Conservation (phyloP, 2,797 vertebrate genomes). For the Apogon talboti region DNA sequence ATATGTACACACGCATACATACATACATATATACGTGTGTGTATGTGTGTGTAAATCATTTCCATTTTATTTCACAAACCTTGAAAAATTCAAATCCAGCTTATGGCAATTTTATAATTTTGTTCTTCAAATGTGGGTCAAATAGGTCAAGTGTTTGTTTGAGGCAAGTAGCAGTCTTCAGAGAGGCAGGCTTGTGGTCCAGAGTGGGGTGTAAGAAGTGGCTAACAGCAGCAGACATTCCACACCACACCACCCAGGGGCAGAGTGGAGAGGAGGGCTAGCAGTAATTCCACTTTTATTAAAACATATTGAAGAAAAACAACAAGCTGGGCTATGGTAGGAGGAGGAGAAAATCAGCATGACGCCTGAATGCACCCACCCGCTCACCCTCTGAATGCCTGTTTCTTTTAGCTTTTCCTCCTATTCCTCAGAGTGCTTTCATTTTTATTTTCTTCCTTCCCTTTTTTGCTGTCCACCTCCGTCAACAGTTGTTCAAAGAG, state of each 20-base stretch:
- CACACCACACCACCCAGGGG: constrained; percentile 65
- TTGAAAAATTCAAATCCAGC: constrained; percentile 18
- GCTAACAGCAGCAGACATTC: constrained; percentile 77
- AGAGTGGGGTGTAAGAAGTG: constrained; percentile 35
- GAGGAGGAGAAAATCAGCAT: constrained; percentile 67
- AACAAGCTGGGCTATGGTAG: constrained; percentile 58
- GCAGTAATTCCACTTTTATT: constrained; percentile 86
- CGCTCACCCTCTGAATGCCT: constrained; percentile 40
- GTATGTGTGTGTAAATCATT: background rate
- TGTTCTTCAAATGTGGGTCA: constrained; percentile 31
- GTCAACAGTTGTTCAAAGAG: constrained; percentile 43
- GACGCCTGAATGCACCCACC: constrained; percentile 48
- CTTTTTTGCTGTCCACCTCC: constrained; percentile 21
- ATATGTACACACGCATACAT: background rate
- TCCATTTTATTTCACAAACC: background rate
- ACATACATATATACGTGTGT: background rate
- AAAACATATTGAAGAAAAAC: constrained; percentile 83
- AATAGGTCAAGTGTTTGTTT: constrained; percentile 44
- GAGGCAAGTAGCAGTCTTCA: constrained; percentile 37
- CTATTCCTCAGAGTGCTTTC: constrained; percentile 8
- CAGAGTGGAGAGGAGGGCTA: constrained; percentile 48
- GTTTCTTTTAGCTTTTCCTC: constrained; percentile 47
- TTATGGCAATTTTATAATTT: constrained; percentile 45
- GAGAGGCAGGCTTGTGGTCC: constrained; percentile 20
- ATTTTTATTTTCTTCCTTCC: constrained; percentile 16